Evolutionary conservation across 2,888 invertebrate genomes (phyloP).

Genomic region (Tipula unca): DNA sequence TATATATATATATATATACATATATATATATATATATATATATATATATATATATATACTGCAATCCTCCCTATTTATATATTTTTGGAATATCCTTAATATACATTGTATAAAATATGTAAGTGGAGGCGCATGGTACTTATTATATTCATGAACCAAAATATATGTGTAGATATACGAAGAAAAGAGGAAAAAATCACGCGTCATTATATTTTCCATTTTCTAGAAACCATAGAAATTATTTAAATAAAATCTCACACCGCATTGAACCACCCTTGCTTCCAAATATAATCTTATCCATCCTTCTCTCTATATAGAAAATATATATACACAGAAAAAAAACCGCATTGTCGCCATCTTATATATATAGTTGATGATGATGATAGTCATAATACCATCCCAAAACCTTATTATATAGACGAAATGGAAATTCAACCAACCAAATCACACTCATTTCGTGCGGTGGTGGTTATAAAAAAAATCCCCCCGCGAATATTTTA

Average conservation of each 20-base stretch:
- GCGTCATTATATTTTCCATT: constrained; percentile 14
- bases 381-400: background rate
- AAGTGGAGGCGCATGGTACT: constrained; percentile 14
- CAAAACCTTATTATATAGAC: background rate
- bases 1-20: no score
- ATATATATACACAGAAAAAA: background rate
- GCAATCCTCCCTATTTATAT: background rate
- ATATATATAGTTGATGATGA: background rate
- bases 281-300: background rate
- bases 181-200: background rate
- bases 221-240: constrained; percentile 16
- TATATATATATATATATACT: no score
- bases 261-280: background rate
- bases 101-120: background rate
- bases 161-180: background rate
- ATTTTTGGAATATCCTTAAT: background rate
- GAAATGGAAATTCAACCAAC: background rate
- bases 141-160: background rate
- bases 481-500: background rate
- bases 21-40: no score
- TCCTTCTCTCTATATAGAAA: background rate
- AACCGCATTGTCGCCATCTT: constrained; percentile 16
- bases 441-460: background rate
- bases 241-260: constrained; percentile 1
- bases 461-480: background rate